Percentiles rank a stretch among this genome's conserved stretches.
phyloP scores from a whole-genome alignment of 2,888 invertebrate genomes.

The Callosobruchus maculatus region DNA sequence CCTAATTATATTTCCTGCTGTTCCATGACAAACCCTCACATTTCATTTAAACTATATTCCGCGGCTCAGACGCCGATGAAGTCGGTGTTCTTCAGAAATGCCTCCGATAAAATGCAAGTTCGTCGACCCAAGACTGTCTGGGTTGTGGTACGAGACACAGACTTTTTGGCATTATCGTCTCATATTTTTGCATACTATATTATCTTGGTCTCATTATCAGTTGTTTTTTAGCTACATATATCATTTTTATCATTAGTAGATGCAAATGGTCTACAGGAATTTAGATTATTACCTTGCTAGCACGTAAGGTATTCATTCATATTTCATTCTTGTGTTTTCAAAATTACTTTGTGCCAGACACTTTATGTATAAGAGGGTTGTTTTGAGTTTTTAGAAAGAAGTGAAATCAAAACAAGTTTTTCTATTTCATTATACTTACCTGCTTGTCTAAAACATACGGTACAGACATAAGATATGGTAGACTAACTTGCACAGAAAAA shows the following conservation, averaged over 20 bases:
- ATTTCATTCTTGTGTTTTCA: background rate
- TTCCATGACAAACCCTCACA: no score
- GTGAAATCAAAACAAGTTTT: no score
- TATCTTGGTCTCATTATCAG: background rate
- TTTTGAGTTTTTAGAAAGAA: no score
- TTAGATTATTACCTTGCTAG: background rate
- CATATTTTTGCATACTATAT: background rate
- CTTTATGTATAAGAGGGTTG: no score
- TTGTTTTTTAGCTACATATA: background rate
- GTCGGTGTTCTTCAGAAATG: background rate
- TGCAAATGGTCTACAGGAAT: background rate
- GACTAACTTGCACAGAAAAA: no score
- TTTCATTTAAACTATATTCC: background rate
- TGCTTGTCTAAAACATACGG: no score
- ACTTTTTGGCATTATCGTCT: background rate
- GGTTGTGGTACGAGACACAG: background rate
- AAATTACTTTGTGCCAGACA: no score
- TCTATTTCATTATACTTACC: no score
- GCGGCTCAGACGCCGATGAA: background rate
- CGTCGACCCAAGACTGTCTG: background rate
- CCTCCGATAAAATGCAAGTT: background rate
- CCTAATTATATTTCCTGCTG: no score
- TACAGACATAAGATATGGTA: no score
- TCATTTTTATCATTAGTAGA: background rate
- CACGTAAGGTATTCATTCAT: background rate